Evolutionary conservation across 2,113 vertebrate species (phyloP).

Genomic region (Gorsachius goisagi): DNA sequence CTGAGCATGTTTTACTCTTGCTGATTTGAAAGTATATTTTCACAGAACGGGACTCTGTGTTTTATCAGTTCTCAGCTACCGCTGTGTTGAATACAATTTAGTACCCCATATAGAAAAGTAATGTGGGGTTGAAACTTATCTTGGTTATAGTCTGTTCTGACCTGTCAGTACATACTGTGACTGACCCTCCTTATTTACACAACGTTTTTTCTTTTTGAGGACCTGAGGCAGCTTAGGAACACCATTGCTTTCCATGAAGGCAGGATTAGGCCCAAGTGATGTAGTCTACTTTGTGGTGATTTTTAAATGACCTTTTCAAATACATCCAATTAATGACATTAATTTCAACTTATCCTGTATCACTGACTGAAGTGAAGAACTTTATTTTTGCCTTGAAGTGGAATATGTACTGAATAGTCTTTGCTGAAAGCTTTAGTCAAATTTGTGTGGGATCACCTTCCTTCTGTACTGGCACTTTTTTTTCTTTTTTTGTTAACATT

Average conservation of each 20-base stretch:
- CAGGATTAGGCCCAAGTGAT: background rate
- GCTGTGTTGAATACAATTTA: background rate
- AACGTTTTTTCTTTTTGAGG: background rate
- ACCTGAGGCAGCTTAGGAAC: background rate
- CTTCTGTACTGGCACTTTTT: background rate
- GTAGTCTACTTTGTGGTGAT: background rate
- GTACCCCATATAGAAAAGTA: background rate
- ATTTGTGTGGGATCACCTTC: background rate
- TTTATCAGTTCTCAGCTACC: background rate
- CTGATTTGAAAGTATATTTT: background rate
- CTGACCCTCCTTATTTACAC: background rate
- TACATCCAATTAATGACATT: conserved; percentile 30
- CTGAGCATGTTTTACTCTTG: background rate
- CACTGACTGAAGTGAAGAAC: conserved; percentile 15
- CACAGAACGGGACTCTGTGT: background rate
- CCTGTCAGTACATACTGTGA: background rate
- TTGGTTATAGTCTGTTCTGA: background rate
- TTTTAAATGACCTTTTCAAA: conserved; percentile 54
- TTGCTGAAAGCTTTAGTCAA: conserved; percentile 36
- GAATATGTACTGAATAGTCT: background rate
- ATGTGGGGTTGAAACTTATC: background rate
- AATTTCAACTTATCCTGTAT: conserved; percentile 15
- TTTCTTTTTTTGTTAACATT: background rate
- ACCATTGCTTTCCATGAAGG: background rate
- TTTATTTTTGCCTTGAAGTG: conserved; percentile 39